Evolutionary conservation across 2,888 invertebrate genomes (phyloP).

Genomic region (Athrips mouffetella): DNA sequence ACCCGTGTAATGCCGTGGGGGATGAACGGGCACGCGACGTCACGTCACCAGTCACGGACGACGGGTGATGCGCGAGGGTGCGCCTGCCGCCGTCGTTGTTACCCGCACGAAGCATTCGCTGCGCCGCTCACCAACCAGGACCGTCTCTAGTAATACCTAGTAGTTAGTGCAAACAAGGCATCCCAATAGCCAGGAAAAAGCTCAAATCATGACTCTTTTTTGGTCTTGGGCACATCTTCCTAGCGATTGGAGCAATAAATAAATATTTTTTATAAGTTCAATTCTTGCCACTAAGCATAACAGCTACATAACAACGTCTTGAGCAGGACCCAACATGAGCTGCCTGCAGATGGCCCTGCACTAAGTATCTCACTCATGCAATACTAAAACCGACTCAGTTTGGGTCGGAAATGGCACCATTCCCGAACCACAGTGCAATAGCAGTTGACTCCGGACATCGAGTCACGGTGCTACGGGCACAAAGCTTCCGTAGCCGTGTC

Average conservation of each 20-base stretch:
- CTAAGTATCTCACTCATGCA: no score
- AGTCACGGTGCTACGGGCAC: constrained; percentile 58
- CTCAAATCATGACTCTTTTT: no score
- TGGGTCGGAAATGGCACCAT: constrained; percentile 17
- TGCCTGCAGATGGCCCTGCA: background rate
- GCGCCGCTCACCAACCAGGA: background rate
- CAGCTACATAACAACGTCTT: background rate
- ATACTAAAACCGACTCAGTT: constrained; percentile 25
- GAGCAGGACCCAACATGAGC: background rate
- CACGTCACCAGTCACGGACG: constrained; percentile 38
- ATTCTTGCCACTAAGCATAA: background rate
- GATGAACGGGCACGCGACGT: constrained; percentile 59
- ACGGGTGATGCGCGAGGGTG: constrained; percentile 18
- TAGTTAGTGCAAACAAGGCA: no score
- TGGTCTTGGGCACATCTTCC: no score
- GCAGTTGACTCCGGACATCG: constrained; percentile 54
- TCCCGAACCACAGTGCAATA: constrained; percentile 39
- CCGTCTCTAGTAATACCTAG: background rate
- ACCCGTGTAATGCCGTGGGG: constrained; percentile 49
- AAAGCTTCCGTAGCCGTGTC: constrained; percentile 62
- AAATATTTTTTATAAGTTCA: no score
- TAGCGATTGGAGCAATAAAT: no score
- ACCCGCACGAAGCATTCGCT: constrained; percentile 7
- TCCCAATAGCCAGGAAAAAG: no score
- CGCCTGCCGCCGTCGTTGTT: background rate